phyloP scores from a whole-genome alignment of 2,888 invertebrate genomes.

The Cantharis rufa region DNA sequence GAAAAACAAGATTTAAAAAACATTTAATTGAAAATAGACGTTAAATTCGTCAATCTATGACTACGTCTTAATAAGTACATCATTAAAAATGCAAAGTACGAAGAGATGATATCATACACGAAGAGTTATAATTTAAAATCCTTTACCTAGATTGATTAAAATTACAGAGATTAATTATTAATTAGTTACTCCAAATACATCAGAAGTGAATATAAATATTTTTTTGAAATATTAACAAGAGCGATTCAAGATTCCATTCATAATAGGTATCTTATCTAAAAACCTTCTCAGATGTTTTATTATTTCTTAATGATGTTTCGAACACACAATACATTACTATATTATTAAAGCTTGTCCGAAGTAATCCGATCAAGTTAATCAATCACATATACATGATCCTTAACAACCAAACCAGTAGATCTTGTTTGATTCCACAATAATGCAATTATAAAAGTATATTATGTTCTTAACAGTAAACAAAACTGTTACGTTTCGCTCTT shows the following conservation, averaged over 20 bases:
- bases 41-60: not conserved
- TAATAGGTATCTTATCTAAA: not conserved
- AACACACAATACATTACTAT: not conserved
- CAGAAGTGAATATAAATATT: not conserved
- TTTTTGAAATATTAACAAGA: not conserved
- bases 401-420: slow-evolving; percentile 5
- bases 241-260: not conserved
- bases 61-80: not conserved
- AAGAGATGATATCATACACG: not conserved
- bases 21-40: not conserved
- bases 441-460: not conserved
- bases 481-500: slow-evolving; percentile 3
- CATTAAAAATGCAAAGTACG: not conserved
- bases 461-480: not conserved
- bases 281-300: not conserved
- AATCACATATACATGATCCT: not conserved
- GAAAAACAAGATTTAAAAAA: not conserved
- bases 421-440: not conserved
- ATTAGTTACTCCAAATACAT: not conserved
- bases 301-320: not conserved
- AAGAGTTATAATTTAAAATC: not conserved
- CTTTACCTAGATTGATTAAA: not conserved
- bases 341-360: not conserved
- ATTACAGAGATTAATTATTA: not conserved
- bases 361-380: not conserved